Base-by-base conservation (phyloP, 2,888 invertebrate species). In the Athrips mouffetella region DNA sequence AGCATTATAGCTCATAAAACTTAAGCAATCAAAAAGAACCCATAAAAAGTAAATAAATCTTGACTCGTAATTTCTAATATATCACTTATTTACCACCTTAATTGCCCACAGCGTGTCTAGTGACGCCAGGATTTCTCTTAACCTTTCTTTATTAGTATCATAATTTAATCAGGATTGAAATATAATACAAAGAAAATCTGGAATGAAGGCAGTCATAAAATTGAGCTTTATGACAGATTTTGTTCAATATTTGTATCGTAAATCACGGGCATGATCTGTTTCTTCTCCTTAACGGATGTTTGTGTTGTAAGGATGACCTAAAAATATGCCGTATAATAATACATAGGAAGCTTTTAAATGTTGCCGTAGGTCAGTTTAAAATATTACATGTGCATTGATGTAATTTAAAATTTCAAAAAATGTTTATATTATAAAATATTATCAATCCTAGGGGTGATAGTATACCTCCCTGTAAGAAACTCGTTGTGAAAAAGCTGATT, bases 201-300 rank as follows among this genome's bases (percentile, higher is more conserved):
- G 61, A 70, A 74, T 71, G 68, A 67, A 70, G 61, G 62, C 63
- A 53, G 49, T 65, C 63, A 70, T 81, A 80, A 80, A 77, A 51
- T n/a, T 53, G 55, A 55, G 60, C 54, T 80, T 82, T 80, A 82
- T 71, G 80, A 82, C 76, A 78, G 77, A 79, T 75, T 77, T 69
- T 64, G 73, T 81, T 69, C 74, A 78, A 79, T 76, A 76, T 81
- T 80, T 77, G 68, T 67, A 60, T 66, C 64, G 67, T 82, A 81
- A 80, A 82, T 80, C 78, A 73, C 52, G 30, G 27, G 58, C 61
- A 63, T 75, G 73, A 73, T 79, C 76, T 76, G 78, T 70, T 78
- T 76, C 70, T 69, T 59, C 56, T 50, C 48, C 51, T 50, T 44
- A 51, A 54, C 61, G 70, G 72, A 76, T 74, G 72, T 75, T 76